Base-by-base conservation (phyloP, 2,797 vertebrate species). In the Acomys russatus region DNA sequence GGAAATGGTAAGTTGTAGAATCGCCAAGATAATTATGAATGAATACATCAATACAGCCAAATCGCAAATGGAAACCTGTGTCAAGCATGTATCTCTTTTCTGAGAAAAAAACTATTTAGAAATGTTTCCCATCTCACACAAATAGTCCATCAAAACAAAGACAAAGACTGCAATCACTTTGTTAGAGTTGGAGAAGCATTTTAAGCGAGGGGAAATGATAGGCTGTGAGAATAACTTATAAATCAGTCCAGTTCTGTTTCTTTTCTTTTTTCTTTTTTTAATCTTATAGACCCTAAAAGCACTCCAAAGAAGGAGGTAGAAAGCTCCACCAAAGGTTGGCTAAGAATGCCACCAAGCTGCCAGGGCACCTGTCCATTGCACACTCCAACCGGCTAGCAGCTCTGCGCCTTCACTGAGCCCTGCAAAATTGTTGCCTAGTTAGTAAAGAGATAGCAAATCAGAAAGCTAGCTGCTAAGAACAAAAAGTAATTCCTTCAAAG, bases 21-120 rank as follows among this genome's bases (percentile, higher is more conserved):
- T 91, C n/a, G 76, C 84, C 90, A 79, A 90, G 22, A 66, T 63
- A 61, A 86, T 56, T 51, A 85, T 18, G 11, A 96, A 90, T 95
- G 87, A 66, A 96, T 56, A 56, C 14, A 18, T 23, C 17, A 88
- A 88, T 23, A 96, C 3, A 59, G 59, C 1, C 28, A 89, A 70
- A 9, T 89, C 49, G 25, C 22, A 84, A 56, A 59, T 84, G 49
- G 51, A 87, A 95, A 89, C 35, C 70, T 92, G 68, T 82, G 35
- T 88, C 44, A 86, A 94, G 77, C 44, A 66, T 0, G 2, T 15
- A 59, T 80, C 66, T 56, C 90, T 77, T 82, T n/a, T 20, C 33
- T 9, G 10, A 1, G 6, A n/a, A 33, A 82, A 88, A 76, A 38
- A 10, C 33, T 51, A 70, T 68, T 44, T 73, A 25, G 9, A 86